phyloP scores from a whole-genome alignment of 2,113 vertebrate species.

The Progne subis region DNA sequence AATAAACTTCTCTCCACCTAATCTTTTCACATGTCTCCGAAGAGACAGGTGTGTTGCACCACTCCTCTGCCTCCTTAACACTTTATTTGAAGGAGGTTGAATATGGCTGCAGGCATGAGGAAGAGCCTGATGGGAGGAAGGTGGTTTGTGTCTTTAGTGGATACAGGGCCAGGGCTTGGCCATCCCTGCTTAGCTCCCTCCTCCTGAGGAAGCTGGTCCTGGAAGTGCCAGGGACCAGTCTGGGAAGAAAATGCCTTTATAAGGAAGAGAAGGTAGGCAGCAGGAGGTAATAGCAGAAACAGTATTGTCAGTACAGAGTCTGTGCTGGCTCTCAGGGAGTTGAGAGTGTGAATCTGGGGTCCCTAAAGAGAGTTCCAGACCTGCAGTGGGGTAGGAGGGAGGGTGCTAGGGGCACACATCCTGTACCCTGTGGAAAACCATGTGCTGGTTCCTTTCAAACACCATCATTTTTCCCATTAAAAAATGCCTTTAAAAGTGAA shows the following conservation, averaged over 20 bases:
- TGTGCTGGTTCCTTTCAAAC: not conserved
- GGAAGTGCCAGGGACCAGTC: not conserved
- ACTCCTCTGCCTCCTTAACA: not conserved
- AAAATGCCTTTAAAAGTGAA: not conserved
- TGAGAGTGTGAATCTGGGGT: not conserved
- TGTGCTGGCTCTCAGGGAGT: not conserved
- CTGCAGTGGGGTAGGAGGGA: not conserved
- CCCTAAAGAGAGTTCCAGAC: not conserved
- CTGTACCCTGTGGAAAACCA: no score
- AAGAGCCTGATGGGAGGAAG: not conserved
- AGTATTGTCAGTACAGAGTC: not conserved
- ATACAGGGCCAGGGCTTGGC: not conserved
- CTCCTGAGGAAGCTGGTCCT: not conserved
- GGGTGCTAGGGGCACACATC: not conserved
- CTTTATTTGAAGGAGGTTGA: not conserved
- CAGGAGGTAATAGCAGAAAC: not conserved
- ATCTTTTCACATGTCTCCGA: slow-evolving; percentile 23
- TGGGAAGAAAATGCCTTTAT: not conserved
- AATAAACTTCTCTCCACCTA: slow-evolving; percentile 38
- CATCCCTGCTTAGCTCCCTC: not conserved
- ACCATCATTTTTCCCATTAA: not conserved
- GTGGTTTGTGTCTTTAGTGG: not conserved
- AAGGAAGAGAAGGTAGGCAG: not conserved
- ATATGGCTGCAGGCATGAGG: not conserved
- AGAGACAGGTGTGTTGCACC: slow-evolving; percentile 35